These are phyloP conservation scores for Hucho hucho DNA, from an alignment of 2,113 vertebrate species.

Conservation along the genomic window DNA sequence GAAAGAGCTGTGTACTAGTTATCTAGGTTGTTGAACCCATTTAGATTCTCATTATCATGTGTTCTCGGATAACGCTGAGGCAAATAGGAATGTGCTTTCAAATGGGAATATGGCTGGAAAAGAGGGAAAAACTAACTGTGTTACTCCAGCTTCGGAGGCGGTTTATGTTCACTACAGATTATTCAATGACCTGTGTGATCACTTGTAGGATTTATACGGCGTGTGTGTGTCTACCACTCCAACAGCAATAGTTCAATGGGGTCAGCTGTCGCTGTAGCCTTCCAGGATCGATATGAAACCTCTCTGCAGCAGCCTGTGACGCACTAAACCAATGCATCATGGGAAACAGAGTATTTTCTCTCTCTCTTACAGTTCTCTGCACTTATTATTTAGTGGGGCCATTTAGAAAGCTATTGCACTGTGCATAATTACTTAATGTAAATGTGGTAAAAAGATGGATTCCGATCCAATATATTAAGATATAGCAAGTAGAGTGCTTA, in stretches of 20 bases:
- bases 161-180: background rate
- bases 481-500: constrained; percentile 7
- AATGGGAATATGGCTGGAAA: no score
- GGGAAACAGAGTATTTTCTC: background rate
- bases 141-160: background rate
- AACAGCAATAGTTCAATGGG: background rate
- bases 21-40: no score
- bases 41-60: no score
- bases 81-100: no score
- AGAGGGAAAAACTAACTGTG: background rate
- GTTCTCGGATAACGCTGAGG: no score
- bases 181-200: background rate
- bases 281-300: background rate
- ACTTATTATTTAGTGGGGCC: constrained; percentile 11
- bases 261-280: background rate
- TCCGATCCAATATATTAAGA: constrained; percentile 19
- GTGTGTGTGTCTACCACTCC: background rate
- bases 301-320: background rate
- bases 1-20: no score
- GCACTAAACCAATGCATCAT: background rate
- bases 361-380: background rate
- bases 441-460: background rate
- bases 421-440: constrained; percentile 20
- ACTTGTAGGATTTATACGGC: no score
- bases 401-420: constrained; percentile 18